Evolutionary conservation across 2,113 vertebrate species (phyloP), one percentile per base, ranked within the genome.

Genomic region (Rissa tridactyla): DNA sequence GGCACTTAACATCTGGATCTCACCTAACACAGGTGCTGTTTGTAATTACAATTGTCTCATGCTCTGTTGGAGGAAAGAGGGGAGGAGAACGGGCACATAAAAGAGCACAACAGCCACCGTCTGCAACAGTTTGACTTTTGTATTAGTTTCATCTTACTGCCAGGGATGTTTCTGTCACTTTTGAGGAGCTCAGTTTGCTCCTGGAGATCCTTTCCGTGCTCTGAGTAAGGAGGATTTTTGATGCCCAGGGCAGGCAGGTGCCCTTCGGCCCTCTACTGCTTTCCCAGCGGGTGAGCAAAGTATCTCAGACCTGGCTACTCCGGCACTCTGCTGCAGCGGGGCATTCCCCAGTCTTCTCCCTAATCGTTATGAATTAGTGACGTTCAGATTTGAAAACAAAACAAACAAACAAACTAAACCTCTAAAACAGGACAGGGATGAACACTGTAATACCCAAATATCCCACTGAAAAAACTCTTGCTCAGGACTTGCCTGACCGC

Each of bases 281-380:
- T 81, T 78, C 23, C 42, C 8, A 17, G 27, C 0, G 0, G 0
- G 14, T 0, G 1, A 60, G 32, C 5, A 51, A 71, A 72, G 57
- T 15, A 10, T 27, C 27, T 88, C 75, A 64, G 40, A 46, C 14
- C 23, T 42, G 61, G 19, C 78, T 75, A 4, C 19, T 64, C 38
- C 6, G 10, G 9, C 19, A 54, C 25, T 46, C 17, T 36, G 29
- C 34, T n/a, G 23, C 40, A 30, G 23, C 25, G 38, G 14, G 18
- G 17, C 44, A 49, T 47, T 71, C 32, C 44, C 14, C 1, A 0
- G 9, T 29, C 15, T 54, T 60, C 62, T 71, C 26, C 69, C 16
- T 17, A 54, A n/a, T 66, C 10, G 61, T 34, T 23, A 32, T 2
- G 21, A 79, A 69, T 52, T n/a, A 62, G 10, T 21, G 62, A 84